Conservation (phyloP, 2,888 invertebrate species). For the Operophtera brumata region DNA sequence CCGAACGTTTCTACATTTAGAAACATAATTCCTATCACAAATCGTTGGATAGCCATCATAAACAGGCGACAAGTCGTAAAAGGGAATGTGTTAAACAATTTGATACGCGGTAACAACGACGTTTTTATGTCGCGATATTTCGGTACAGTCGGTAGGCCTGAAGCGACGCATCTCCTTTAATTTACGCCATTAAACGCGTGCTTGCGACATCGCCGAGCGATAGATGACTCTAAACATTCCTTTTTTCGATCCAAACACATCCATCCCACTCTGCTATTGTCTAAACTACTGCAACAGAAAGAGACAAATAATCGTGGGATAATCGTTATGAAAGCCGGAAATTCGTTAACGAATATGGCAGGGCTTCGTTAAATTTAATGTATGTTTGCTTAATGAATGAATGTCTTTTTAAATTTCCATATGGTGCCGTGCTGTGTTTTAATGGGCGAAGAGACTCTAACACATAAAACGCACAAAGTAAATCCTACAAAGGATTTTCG, state of each 20-base stretch:
- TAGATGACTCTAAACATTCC: conserved; percentile 52
- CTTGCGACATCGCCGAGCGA: conserved; percentile 68
- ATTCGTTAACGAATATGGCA: conserved; percentile 76
- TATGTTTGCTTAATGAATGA: conserved; percentile 75
- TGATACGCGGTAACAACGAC: conserved; percentile 71
- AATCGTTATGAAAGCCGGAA: conserved; percentile 72
- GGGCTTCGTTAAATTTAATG: conserved; percentile 78
- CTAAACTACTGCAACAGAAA: conserved; percentile 37
- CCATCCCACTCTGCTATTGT: conserved; percentile 42
- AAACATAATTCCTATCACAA: conserved; percentile 55
- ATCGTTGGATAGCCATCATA: conserved; percentile 60
- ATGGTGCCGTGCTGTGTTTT: conserved; percentile 55
- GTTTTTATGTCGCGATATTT: conserved; percentile 75
- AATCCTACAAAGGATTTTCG: conserved; percentile 42
- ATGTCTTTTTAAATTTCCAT: conserved; percentile 74
- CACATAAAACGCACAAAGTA: conserved; percentile 42
- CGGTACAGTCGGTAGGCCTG: conserved; percentile 49
- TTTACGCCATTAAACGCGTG: conserved; percentile 72
- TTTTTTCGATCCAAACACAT: conserved; percentile 35
- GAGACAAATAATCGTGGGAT: conserved; percentile 55
- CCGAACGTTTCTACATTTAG: conserved; percentile 47
- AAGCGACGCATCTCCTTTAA: conserved; percentile 64
- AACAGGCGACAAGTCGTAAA: conserved; percentile 69
- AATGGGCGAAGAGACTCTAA: conserved; percentile 41
- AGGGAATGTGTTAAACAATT: conserved; percentile 74